Percentiles rank a stretch among this genome's conserved stretches.
These are phyloP conservation scores for Coregonus clupeaformis DNA, from an alignment of 2,113 vertebrate genomes.

Conservation along the genomic window DNA sequence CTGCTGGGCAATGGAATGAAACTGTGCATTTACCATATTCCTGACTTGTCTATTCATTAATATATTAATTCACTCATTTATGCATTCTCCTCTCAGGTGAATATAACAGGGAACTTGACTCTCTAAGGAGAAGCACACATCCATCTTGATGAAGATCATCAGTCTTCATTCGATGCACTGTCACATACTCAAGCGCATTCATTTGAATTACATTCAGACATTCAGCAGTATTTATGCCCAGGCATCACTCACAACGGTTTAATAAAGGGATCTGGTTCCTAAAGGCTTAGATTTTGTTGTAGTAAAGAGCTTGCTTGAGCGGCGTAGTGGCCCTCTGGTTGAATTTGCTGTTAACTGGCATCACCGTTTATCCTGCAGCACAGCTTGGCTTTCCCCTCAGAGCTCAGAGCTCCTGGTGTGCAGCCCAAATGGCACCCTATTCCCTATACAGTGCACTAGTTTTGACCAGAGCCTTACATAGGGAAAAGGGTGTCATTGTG, in stretches of 20 bases:
- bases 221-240: slow-evolving; percentile 29
- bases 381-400: slow-evolving; percentile 29
- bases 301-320: slow-evolving; percentile 47
- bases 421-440: slow-evolving; percentile 11
- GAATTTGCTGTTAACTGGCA: slow-evolving; percentile 56
- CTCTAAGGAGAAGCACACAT: slow-evolving; percentile 27
- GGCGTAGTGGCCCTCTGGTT: slow-evolving; percentile 38
- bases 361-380: slow-evolving; percentile 49
- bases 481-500: not conserved
- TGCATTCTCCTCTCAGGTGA: not conserved
- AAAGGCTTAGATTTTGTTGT: slow-evolving; percentile 52
- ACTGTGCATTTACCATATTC: no score
- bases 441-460: no score
- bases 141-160: slow-evolving; percentile 18
- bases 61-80: no score
- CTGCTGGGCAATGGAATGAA: no score
- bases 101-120: not conserved
- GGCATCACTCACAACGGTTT: slow-evolving; percentile 55
- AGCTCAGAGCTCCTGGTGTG: slow-evolving; percentile 16
- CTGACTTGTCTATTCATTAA: not conserved
- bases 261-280: slow-evolving; percentile 52
- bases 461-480: no score
- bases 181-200: slow-evolving; percentile 10
- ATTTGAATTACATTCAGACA: not conserved
- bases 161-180: slow-evolving; percentile 27